Base-by-base conservation (phyloP, 1,140 invertebrate species). In the Penaeus vannamei region DNA sequence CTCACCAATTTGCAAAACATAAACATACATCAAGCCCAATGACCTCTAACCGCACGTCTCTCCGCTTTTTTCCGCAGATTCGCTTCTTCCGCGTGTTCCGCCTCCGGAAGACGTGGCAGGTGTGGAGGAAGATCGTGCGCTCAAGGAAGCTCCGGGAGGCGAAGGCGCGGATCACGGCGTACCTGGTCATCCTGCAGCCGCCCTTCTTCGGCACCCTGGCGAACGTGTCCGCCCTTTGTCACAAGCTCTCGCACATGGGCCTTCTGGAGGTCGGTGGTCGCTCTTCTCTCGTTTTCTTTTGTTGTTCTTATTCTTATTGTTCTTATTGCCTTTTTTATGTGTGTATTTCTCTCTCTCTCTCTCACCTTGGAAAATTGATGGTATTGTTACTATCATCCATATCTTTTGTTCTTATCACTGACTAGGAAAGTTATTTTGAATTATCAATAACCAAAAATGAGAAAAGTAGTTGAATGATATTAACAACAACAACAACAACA, bases 71-170 rank as follows among this genome's bases (percentile, higher is more conserved):
- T 23, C 22, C 72, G 66, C 29, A 89, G 87, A 89, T 89, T 32
- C 81, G 87, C 14, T 89, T 89, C 83, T 89, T 89, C 60, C 82
- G 87, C 17, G 83, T 84, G 72, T 89, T 84, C 36, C 87, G 87
- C 22, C 20, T 89, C 10, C 69, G 72, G n/a, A 89, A 89, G 72
- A 89, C 87, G 32, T 89, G 87, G 87, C 87, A 89, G 59, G 87
- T 89, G 59, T 89, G 87, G 87, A 59, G 87, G 26, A 69, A 72
- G 26, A 89, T 82, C 36, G 87, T 89, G 14, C 53, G 87, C 20
- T 84, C 76, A 14, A 72, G 87, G 23, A 89, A 89, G 42, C 82
- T 89, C 36, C 77, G 76, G 60, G 87, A 89, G 82, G 82, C 87
- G 1, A 84, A 89, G 72, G 84, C 76, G 0, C 29, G 87, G 23